phyloP scores from a whole-genome alignment of 2,113 vertebrate genomes.

The Odocoileus hemionus region DNA sequence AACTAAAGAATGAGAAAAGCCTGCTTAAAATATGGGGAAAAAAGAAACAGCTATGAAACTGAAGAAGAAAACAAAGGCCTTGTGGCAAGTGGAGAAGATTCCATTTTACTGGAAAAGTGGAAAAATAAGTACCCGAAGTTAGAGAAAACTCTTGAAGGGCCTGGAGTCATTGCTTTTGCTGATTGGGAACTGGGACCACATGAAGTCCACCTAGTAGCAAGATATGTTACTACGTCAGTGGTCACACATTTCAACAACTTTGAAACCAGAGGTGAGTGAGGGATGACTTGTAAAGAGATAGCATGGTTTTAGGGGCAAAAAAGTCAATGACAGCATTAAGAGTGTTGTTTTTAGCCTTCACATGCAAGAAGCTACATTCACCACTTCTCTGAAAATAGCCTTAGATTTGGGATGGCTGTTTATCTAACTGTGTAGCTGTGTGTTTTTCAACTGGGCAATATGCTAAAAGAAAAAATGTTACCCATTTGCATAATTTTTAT shows the following conservation, averaged over 20 bases:
- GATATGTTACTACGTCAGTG: background rate
- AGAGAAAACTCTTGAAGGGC: background rate
- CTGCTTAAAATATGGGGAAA: background rate
- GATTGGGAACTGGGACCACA: slow-evolving; percentile 13
- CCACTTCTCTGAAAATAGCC: slow-evolving; percentile 12
- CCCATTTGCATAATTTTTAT: background rate
- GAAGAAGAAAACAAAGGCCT: background rate
- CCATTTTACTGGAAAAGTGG: slow-evolving; percentile 1
- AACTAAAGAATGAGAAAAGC: background rate
- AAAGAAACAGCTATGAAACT: background rate
- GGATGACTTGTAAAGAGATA: background rate
- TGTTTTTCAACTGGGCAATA: background rate
- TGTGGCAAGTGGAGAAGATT: background rate
- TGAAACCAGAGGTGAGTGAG: slow-evolving; percentile 23
- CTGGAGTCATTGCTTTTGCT: background rate
- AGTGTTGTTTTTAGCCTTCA: background rate
- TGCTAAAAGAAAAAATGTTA: background rate
- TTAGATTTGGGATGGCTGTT: background rate
- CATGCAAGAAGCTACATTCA: background rate
- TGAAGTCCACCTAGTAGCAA: slow-evolving; percentile 42
- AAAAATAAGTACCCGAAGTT: background rate
- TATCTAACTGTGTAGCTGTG: background rate
- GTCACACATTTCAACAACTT: slow-evolving; percentile 42
- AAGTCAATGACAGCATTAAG: background rate
- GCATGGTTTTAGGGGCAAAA: background rate